Base-by-base conservation (phyloP, 2,113 vertebrate species). In the Cryptoleucopteryx plumbea region DNA sequence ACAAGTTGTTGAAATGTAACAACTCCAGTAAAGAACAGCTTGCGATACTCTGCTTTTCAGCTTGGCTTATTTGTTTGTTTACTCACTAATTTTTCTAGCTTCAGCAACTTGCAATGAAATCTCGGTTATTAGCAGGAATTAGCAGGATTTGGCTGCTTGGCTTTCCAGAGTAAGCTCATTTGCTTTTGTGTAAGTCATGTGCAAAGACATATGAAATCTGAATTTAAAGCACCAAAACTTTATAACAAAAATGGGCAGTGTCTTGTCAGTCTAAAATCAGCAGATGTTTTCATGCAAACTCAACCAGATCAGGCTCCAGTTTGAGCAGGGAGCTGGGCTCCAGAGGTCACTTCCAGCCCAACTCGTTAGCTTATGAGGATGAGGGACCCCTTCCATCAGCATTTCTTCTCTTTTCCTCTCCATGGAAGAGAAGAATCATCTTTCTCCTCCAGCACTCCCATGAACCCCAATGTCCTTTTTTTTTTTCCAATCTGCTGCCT, bases 101-200 rank as follows among this genome's bases (percentile, higher is more conserved):
- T 90, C 88, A 63, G 86, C 18, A 10, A 62, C 75, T 85, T 62
- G 66, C 62, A 90, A 31, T 86, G 79, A 66, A 77, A 92, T 78
- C 82, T 77, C 7, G 0, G 63, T 88, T 88, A 77, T 73, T 86
- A 91, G 62, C 65, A 82, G 77, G 91, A 93, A 90, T 85, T 89
- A 96, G 84, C 27, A 90, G 90, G 71, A 90, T 93, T 95, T 88
- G 72, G 48, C 70, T 88, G 62, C 66, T 73, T 88, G 78, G 45
- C 34, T 88, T 82, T 63, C 38, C 25, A n/a, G 32, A 70, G n/a
- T 11, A 72, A 86, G 42, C 48, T 71, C 0, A 0, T 67, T 93
- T 90, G 21, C 43, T 88, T 81, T 61, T 59, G 61, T 36, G 2
- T 34, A 72, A n/a, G 17, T 67, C 19, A 22, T 72, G 40, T 68